These are phyloP conservation scores for Cuniculus paca DNA, from an alignment of 2,797 vertebrate species.

Conservation along the genomic window DNA sequence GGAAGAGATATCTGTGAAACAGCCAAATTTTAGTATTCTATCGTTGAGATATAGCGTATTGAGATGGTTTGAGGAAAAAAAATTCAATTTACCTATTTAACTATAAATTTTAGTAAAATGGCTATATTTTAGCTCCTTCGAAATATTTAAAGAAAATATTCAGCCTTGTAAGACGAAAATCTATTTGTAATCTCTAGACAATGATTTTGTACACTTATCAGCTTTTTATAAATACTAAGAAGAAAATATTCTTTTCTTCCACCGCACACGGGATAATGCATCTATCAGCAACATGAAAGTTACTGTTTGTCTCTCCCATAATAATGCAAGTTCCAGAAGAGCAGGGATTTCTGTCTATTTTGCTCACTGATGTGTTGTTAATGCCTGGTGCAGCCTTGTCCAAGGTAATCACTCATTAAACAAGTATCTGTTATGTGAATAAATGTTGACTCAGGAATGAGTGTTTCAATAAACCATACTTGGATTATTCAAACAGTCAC, in stretches of 20 bases:
- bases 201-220: neutral
- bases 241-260: neutral
- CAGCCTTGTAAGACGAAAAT: constrained; percentile 26
- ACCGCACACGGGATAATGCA: neutral
- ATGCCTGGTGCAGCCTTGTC: neutral
- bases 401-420: neutral
- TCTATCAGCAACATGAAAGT: neutral
- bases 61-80: neutral
- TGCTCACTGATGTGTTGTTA: neutral
- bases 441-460: neutral
- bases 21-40: neutral
- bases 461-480: neutral
- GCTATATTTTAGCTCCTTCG: neutral
- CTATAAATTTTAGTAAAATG: neutral
- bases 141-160: neutral
- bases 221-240: neutral
- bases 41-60: rapidly evolving
- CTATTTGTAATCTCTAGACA: neutral
- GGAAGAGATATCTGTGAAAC: rapidly evolving
- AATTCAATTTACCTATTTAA: neutral
- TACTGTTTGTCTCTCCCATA: neutral
- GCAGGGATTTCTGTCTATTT: neutral
- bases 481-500: neutral
- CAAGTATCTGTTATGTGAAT: neutral
- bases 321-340: neutral